Evolutionary conservation across 2,113 vertebrate species (phyloP).

Genomic region (Cariama cristata): DNA sequence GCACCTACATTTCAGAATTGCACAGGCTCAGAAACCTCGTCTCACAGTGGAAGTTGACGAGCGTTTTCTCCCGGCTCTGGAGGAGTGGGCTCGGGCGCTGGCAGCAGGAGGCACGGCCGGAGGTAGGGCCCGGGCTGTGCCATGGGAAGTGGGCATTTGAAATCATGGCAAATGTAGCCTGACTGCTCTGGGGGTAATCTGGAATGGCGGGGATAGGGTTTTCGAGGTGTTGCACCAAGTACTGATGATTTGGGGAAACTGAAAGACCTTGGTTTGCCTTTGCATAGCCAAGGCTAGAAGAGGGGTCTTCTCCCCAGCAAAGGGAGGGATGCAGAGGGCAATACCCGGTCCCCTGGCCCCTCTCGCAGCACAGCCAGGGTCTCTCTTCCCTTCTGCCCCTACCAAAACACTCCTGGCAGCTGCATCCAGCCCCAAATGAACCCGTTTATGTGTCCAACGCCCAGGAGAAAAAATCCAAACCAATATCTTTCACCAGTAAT

Average conservation of each 20-base stretch:
- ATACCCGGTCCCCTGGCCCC: neutral
- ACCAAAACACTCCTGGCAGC: neutral
- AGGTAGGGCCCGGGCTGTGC: neutral
- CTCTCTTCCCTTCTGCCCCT: neutral
- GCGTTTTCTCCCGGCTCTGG: neutral
- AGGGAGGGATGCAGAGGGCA: neutral
- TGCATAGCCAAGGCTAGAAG: neutral
- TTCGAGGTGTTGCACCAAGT: neutral
- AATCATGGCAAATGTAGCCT: fast-evolving
- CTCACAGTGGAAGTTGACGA: neutral
- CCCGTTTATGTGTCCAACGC: neutral
- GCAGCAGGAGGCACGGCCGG: fast-evolving
- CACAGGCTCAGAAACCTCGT: fast-evolving
- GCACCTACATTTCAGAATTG: neutral
- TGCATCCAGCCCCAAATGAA: neutral
- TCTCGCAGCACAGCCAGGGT: fast-evolving
- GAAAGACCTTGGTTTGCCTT: neutral
- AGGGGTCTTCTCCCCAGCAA: neutral
- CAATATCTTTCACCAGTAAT: neutral
- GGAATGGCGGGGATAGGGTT: neutral
- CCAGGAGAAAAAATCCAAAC: neutral
- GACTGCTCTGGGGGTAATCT: neutral
- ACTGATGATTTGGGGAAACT: neutral
- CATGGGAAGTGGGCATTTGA: neutral
- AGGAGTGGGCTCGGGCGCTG: fast-evolving